Evolutionary conservation across 1,140 invertebrate genomes (phyloP).

Genomic region (Drosophila baimaii): DNA sequence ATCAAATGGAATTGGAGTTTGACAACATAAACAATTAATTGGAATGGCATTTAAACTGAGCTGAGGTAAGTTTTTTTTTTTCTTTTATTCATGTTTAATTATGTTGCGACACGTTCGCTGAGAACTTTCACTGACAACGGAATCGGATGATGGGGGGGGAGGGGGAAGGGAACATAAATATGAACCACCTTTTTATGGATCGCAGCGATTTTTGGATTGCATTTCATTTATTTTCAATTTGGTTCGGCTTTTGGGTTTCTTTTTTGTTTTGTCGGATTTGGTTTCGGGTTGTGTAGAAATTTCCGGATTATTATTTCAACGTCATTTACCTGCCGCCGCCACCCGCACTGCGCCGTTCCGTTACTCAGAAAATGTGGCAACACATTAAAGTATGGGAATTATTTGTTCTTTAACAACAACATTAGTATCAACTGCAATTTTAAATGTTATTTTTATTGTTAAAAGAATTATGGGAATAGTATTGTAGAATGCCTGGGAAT

Average conservation of each 20-base stretch:
- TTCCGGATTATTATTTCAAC: constrained; percentile 27
- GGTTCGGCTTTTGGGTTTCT: constrained; percentile 23
- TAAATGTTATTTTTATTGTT: not conserved
- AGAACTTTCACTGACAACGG: constrained; percentile 36
- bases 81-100: constrained; percentile 21
- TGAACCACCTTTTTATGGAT: constrained; percentile 15
- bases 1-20: constrained; percentile 36
- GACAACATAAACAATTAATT: constrained; percentile 20
- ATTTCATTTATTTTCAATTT: constrained; percentile 27
- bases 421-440: not conserved
- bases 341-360: not conserved
- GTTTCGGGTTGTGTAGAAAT: constrained; percentile 6
- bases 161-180: not conserved
- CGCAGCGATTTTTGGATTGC: constrained; percentile 17
- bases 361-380: constrained; percentile 7
- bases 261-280: constrained; percentile 14
- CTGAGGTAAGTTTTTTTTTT: constrained; percentile 31
- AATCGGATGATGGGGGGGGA: not conserved
- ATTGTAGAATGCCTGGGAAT: constrained; percentile 19
- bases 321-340: constrained; percentile 17
- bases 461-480: constrained; percentile 4
- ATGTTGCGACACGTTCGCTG: constrained; percentile 38
- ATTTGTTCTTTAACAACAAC: not conserved
- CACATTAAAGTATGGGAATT: not conserved
- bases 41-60: constrained; percentile 14